A percentile compares a stretch with the other conserved stretches of the same genome.
Evolutionary conservation across 2,797 vertebrate genomes (phyloP).

Genomic region (Menidia menidia): DNA sequence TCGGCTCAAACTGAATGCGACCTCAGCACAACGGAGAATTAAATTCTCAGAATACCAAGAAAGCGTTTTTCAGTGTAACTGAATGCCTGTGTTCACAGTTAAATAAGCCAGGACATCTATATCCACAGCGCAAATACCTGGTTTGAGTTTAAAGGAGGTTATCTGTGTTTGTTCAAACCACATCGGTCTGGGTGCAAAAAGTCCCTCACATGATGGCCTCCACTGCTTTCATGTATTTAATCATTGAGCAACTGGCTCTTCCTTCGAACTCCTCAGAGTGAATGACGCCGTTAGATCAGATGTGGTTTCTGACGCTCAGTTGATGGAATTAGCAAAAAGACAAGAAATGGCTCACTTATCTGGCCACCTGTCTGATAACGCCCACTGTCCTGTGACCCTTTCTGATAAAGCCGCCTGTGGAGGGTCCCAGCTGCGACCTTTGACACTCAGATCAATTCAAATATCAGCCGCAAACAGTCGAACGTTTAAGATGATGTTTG

Average conservation of each 20-base stretch:
- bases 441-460: conserved; percentile 3
- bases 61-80: background rate
- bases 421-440: background rate
- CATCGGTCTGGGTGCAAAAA: conserved; percentile 10
- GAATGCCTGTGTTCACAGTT: background rate
- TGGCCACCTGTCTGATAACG: background rate
- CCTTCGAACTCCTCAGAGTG: no score
- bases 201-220: background rate
- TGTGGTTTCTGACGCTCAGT: background rate
- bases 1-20: conserved; percentile 3
- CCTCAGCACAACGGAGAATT: background rate
- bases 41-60: background rate
- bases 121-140: background rate
- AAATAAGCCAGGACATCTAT: no score
- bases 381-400: background rate
- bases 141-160: conserved; percentile 27
- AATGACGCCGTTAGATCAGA: background rate
- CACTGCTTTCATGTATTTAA: background rate
- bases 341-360: background rate
- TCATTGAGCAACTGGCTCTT: background rate
- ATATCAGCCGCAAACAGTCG: background rate
- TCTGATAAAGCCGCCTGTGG: background rate
- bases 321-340: background rate
- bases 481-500: conserved; percentile 3
- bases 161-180: conserved; percentile 35